A percentile compares a stretch with the other conserved stretches of the same genome.
Conservation (phyloP, 2,113 vertebrate genomes). For the Nematolebias whitei region DNA sequence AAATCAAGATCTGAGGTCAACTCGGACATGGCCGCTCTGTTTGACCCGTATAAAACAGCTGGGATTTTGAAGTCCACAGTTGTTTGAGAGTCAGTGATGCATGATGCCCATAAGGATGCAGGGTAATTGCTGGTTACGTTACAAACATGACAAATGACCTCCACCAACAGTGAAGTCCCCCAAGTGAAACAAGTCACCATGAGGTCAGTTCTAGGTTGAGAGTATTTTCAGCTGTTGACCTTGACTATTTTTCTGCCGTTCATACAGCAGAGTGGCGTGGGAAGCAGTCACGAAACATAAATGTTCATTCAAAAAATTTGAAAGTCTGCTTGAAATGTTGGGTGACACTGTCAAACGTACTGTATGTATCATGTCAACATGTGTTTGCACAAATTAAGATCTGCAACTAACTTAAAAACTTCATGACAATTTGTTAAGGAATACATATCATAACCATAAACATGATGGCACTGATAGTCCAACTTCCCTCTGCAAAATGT, state of each 20-base stretch:
- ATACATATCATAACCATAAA: too few species aligned
- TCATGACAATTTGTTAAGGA: too few species aligned
- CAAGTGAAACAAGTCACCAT: constrained; percentile 56
- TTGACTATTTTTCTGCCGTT: constrained; percentile 59
- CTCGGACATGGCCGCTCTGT: constrained; percentile 51
- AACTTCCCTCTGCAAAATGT: too few species aligned
- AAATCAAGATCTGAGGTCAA: constrained; percentile 54
- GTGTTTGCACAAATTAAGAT: background rate
- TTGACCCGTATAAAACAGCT: constrained; percentile 66
- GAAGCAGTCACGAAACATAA: constrained; percentile 24
- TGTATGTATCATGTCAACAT: background rate
- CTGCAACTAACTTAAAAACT: too few species aligned
- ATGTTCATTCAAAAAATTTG: constrained; percentile 21
- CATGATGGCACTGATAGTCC: too few species aligned
- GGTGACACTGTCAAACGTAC: background rate
- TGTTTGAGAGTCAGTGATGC: constrained; percentile 71
- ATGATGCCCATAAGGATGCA: constrained; percentile 69
- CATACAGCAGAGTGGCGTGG: constrained; percentile 27
- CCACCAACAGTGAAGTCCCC: constrained; percentile 50
- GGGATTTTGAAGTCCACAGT: constrained; percentile 65
- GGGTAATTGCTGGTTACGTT: constrained; percentile 73
- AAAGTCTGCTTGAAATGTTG: background rate
- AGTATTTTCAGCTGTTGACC: constrained; percentile 71
- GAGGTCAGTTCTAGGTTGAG: constrained; percentile 67
- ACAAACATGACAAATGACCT: constrained; percentile 75